These are phyloP conservation scores for Elgaria multicarinata DNA, from an alignment of 2,113 vertebrate genomes.

Conservation along the genomic window DNA sequence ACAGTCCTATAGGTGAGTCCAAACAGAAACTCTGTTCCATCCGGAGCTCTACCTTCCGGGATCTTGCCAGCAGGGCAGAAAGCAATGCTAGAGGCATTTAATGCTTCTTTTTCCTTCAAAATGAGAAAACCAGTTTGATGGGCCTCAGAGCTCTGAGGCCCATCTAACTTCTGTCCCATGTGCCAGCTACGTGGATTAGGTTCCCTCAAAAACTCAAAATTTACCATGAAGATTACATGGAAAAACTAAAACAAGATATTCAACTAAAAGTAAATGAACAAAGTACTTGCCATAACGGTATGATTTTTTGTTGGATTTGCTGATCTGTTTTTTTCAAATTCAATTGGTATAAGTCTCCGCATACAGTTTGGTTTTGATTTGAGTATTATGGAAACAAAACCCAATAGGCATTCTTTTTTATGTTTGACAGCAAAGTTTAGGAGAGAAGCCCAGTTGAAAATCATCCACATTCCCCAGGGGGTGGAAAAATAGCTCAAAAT, in stretches of 20 bases:
- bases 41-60: too few species aligned
- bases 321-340: neutral
- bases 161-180: too few species aligned
- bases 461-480: neutral
- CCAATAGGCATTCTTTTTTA: conserved; percentile 4
- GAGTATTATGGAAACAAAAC: neutral
- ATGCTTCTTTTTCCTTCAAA: too few species aligned
- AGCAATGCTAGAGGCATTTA: too few species aligned
- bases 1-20: too few species aligned
- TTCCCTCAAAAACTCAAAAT: neutral
- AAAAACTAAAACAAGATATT: neutral
- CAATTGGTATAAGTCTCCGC: neutral
- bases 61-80: too few species aligned
- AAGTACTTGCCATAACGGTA: neutral
- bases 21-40: too few species aligned
- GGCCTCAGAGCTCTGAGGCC: too few species aligned
- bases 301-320: neutral
- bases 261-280: neutral
- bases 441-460: conserved; percentile 16
- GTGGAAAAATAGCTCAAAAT: neutral
- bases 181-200: too few species aligned
- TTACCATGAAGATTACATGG: neutral
- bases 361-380: conserved; percentile 30
- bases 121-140: too few species aligned
- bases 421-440: conserved; percentile 7